Evolutionary conservation across 1,140 invertebrate species (phyloP).

Genomic region (Drosophila novamexicana): DNA sequence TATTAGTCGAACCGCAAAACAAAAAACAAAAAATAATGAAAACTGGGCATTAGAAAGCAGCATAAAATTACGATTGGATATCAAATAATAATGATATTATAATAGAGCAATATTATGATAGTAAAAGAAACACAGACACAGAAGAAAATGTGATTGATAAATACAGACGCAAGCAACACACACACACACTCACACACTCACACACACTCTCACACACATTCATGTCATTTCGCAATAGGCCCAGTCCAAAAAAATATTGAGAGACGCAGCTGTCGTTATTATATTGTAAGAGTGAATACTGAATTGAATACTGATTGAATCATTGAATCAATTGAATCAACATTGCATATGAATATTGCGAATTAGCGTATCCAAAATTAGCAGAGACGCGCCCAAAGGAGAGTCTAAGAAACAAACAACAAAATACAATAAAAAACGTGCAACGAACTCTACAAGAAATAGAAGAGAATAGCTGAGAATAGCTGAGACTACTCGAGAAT

Average conservation of each 20-base stretch:
- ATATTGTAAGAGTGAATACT: slow-evolving; percentile 22
- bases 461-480: slow-evolving; percentile 2
- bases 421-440: slow-evolving; percentile 79
- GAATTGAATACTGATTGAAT: slow-evolving; percentile 35
- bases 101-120: slow-evolving; percentile 48
- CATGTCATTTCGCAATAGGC: background rate
- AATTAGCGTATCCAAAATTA: background rate
- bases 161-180: background rate
- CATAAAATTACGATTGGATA: slow-evolving; percentile 8
- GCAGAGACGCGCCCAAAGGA: background rate
- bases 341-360: slow-evolving; percentile 25
- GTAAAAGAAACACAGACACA: slow-evolving; percentile 10
- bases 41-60: slow-evolving; percentile 59
- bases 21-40: slow-evolving; percentile 38
- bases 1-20: slow-evolving; percentile 61
- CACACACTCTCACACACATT: background rate
- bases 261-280: no score
- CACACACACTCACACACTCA: slow-evolving; percentile 9
- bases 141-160: slow-evolving; percentile 27
- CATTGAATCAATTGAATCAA: background rate
- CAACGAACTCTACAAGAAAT: slow-evolving; percentile 71
- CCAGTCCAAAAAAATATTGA: no score
- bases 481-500: slow-evolving; percentile 1
- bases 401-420: background rate
- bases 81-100: slow-evolving; percentile 18